A percentile compares a stretch with the other conserved stretches of the same genome.
Conservation (phyloP, 1,140 invertebrate species). For the Globodera ellingtonae region DNA sequence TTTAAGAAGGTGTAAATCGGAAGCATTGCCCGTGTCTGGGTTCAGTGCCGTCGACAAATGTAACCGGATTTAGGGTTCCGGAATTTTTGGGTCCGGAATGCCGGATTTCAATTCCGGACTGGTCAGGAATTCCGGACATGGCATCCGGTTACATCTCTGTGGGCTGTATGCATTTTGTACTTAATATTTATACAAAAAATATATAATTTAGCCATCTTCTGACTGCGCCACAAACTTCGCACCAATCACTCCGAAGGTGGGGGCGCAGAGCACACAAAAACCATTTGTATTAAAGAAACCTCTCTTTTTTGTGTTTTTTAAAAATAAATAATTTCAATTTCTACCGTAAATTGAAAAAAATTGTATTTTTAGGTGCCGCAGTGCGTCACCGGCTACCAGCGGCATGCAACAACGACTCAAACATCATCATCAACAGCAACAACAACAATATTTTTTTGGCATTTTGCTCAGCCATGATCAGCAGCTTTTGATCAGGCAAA, state of each 20-base stretch:
- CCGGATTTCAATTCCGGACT: too few species aligned
- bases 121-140: too few species aligned
- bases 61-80: too few species aligned
- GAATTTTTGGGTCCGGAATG: too few species aligned
- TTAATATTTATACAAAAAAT: background rate
- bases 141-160: too few species aligned
- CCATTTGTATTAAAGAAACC: too few species aligned
- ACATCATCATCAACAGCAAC: background rate
- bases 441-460: background rate
- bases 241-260: background rate
- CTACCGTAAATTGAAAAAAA: background rate
- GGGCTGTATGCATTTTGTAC: too few species aligned
- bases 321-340: background rate
- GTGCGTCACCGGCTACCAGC: constrained; percentile 8
- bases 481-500: constrained; percentile 18
- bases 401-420: background rate
- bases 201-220: background rate
- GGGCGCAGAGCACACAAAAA: too few species aligned
- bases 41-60: too few species aligned
- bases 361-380: background rate
- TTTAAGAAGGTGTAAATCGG: too few species aligned
- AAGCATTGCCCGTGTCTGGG: too few species aligned
- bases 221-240: background rate
- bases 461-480: constrained; percentile 14
- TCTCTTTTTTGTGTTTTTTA: too few species aligned